phyloP scores from a whole-genome alignment of 2,797 vertebrate genomes.

The Acanthurus lineatus region DNA sequence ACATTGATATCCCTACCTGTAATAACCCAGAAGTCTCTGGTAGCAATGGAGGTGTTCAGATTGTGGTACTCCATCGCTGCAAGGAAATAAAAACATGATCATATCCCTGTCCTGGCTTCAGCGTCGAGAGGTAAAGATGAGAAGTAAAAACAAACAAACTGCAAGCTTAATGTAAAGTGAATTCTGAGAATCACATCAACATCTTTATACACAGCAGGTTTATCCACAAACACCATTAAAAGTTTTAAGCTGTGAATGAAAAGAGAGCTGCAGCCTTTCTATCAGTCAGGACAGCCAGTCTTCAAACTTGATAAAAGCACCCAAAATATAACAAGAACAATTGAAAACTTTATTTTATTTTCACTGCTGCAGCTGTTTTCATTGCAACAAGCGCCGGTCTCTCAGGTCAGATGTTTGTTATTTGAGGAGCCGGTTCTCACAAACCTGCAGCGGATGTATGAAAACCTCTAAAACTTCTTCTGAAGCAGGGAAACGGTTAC shows the following conservation, averaged over 20 bases:
- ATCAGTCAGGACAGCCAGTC: background rate
- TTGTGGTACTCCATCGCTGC: conserved; percentile 97
- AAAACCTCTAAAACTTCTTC: conserved; percentile 18
- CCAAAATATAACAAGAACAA: background rate
- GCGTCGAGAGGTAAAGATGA: no score
- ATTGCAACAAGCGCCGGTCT: conserved; percentile 1
- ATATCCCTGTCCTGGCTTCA: background rate
- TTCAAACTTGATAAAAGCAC: background rate
- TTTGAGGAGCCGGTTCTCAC: background rate
- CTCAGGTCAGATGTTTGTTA: background rate
- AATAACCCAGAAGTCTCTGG: conserved; percentile 96
- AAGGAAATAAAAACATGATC: conserved; percentile 39
- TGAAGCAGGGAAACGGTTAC: conserved; percentile 3
- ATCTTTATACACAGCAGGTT: conserved; percentile 7
- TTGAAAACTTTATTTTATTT: background rate
- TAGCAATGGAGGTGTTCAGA: conserved; percentile 94
- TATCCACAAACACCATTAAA: background rate
- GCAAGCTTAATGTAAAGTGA: background rate
- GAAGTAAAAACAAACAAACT: background rate
- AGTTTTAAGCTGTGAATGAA: background rate
- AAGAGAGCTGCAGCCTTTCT: background rate
- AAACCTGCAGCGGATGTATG: background rate
- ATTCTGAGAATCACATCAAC: background rate
- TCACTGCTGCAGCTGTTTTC: background rate
- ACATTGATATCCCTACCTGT: conserved; percentile 89